Percentiles rank a stretch among this genome's conserved stretches.
These are phyloP conservation scores for Enteromius mattozi DNA, from an alignment of 2,797 vertebrate genomes.

Conservation along the genomic window DNA sequence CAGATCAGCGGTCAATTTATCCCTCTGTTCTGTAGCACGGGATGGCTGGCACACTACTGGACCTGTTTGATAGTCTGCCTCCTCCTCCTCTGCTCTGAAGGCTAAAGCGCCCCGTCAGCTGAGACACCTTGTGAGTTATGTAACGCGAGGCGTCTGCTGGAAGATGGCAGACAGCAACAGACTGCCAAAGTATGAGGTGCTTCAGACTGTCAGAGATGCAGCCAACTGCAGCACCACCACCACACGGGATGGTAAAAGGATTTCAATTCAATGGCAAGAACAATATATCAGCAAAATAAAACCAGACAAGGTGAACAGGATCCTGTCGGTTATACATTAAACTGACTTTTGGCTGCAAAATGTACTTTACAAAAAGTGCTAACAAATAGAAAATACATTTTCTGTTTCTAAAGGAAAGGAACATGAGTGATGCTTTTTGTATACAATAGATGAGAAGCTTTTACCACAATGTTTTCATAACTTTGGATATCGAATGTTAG, in stretches of 20 bases:
- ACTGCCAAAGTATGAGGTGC: slow-evolving; percentile 28
- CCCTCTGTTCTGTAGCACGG: slow-evolving; percentile 26
- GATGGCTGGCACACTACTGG: slow-evolving; percentile 31
- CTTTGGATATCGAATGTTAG: neutral
- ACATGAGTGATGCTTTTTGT: neutral
- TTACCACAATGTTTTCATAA: neutral
- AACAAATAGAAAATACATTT: neutral
- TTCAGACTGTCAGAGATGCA: slow-evolving; percentile 29
- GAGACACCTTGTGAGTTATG: slow-evolving; percentile 53
- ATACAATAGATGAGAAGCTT: neutral
- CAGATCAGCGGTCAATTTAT: slow-evolving; percentile 54
- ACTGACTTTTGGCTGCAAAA: neutral
- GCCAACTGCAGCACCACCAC: neutral
- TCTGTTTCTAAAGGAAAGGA: neutral
- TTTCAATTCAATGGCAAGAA: neutral
- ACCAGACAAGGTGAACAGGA: neutral
- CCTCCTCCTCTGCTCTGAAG: slow-evolving; percentile 33
- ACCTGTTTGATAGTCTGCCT: slow-evolving; percentile 47
- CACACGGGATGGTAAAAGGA: neutral
- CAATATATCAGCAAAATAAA: neutral
- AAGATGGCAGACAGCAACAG: slow-evolving; percentile 62
- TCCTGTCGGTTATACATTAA: neutral
- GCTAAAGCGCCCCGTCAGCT: neutral
- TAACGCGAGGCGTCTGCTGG: slow-evolving; percentile 48
- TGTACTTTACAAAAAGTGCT: neutral